Conservation (phyloP, 1,140 invertebrate species). For the Schlechtendalia chinensis region DNA sequence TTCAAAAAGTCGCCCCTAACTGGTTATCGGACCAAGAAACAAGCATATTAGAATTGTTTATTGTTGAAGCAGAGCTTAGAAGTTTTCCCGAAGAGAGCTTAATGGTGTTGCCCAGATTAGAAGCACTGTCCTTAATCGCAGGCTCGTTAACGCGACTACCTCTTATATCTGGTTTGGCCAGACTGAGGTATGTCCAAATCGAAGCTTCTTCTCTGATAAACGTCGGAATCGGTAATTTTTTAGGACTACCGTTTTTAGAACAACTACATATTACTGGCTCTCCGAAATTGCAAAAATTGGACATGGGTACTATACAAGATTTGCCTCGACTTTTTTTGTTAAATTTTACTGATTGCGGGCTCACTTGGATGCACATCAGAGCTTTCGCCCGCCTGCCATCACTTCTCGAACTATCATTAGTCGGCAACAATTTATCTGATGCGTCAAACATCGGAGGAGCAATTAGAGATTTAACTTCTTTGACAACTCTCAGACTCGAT, state of each 20-base stretch:
- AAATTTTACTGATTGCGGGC: slow-evolving; percentile 75
- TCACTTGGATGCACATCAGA: slow-evolving; percentile 76
- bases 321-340: slow-evolving; percentile 70
- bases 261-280: slow-evolving; percentile 73
- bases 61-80: slow-evolving; percentile 77
- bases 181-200: slow-evolving; percentile 53
- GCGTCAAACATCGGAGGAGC: slow-evolving; percentile 75
- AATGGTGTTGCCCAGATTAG: slow-evolving; percentile 69
- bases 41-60: slow-evolving; percentile 74
- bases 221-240: slow-evolving; percentile 52
- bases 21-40: slow-evolving; percentile 76
- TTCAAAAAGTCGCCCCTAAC: slow-evolving; percentile 76
- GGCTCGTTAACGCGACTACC: slow-evolving; percentile 71
- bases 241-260: slow-evolving; percentile 70
- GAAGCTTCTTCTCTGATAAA: slow-evolving; percentile 48
- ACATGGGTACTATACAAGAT: slow-evolving; percentile 71
- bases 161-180: slow-evolving; percentile 55
- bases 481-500: slow-evolving; percentile 69
- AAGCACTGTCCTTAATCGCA: slow-evolving; percentile 78
- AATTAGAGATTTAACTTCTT: slow-evolving; percentile 68
- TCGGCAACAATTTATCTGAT: slow-evolving; percentile 71
- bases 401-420: slow-evolving; percentile 69
- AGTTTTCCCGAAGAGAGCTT: slow-evolving; percentile 76
- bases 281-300: slow-evolving; percentile 64
- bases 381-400: slow-evolving; percentile 70